Evolutionary conservation across 2,888 invertebrate genomes (phyloP).

Genomic region (Hylaea fasciaria): DNA sequence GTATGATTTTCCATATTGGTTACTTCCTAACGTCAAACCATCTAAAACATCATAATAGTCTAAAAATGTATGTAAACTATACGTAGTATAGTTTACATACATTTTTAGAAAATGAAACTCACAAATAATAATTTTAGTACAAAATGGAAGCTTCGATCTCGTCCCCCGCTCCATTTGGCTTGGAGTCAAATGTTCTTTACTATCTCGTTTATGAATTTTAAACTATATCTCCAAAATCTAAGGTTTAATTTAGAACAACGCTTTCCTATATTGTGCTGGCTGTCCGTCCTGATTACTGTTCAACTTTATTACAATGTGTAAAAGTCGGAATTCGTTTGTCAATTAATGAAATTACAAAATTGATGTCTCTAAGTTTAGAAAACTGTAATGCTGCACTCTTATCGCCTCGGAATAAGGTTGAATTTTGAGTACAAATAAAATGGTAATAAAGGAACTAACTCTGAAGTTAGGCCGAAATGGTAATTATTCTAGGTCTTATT

Average conservation of each 20-base stretch:
- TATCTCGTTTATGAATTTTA: background rate
- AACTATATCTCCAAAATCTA: slow-evolving; percentile 26
- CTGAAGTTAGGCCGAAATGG: background rate
- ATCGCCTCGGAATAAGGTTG: slow-evolving; percentile 1
- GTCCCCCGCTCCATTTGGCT: slow-evolving; percentile 39
- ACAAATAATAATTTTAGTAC: slow-evolving; percentile 40
- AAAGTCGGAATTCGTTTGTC: slow-evolving; percentile 40
- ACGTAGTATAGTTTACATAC: too few relatives aligned
- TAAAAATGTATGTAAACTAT: too few relatives aligned
- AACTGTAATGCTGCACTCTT: slow-evolving; percentile 7
- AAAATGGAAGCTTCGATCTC: slow-evolving; percentile 38
- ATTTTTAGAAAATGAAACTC: background rate
- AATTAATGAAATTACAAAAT: slow-evolving; percentile 29
- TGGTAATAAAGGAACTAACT: background rate
- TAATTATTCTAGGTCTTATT: background rate
- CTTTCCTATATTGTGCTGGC: slow-evolving; percentile 26
- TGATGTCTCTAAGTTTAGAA: slow-evolving; percentile 11
- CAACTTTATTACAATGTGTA: slow-evolving; percentile 39
- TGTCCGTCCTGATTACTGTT: slow-evolving; percentile 32
- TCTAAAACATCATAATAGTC: too few relatives aligned
- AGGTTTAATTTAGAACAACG: slow-evolving; percentile 24
- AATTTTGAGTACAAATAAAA: slow-evolving; percentile 1
- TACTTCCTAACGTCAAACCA: too few relatives aligned
- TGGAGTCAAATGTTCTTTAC: slow-evolving; percentile 39
- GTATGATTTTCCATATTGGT: too few relatives aligned